A percentile compares a stretch with the other conserved stretches of the same genome.
Evolutionary conservation across 2,888 invertebrate genomes (phyloP).

Genomic region (Agapostemon virescens): DNA sequence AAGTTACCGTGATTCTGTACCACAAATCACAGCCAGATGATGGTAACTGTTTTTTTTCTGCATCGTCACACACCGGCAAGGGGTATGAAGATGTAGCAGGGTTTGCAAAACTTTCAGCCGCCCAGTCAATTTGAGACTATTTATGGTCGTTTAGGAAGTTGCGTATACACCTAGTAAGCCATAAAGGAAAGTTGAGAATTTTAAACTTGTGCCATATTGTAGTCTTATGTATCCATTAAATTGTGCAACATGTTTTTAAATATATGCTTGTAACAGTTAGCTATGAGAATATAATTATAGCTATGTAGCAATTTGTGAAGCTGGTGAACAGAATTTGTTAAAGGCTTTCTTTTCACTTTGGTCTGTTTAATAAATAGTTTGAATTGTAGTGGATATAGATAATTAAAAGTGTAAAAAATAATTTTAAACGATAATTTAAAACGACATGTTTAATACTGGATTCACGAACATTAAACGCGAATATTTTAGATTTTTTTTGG

Average conservation of each 20-base stretch:
- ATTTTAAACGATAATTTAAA: too few species aligned
- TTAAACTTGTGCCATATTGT: neutral
- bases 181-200: neutral
- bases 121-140: neutral
- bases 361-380: too few species aligned
- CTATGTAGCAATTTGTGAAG: neutral
- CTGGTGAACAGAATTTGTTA: too few species aligned
- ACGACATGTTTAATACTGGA: too few species aligned
- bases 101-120: neutral
- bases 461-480: too few species aligned
- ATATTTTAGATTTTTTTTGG: too few species aligned
- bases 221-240: neutral
- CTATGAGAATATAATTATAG: neutral
- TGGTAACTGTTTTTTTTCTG: conserved; percentile 30
- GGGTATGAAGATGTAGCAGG: neutral
- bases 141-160: neutral
- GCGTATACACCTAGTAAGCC: neutral
- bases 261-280: neutral
- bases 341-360: too few species aligned
- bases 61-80: neutral
- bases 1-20: conserved; percentile 53
- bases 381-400: too few species aligned
- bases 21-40: conserved; percentile 56
- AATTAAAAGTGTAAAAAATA: too few species aligned
- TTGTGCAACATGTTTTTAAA: neutral